phyloP scores from a whole-genome alignment of 37 sponge, comb jelly and placozoan species.

The Agelas oroides region DNA sequence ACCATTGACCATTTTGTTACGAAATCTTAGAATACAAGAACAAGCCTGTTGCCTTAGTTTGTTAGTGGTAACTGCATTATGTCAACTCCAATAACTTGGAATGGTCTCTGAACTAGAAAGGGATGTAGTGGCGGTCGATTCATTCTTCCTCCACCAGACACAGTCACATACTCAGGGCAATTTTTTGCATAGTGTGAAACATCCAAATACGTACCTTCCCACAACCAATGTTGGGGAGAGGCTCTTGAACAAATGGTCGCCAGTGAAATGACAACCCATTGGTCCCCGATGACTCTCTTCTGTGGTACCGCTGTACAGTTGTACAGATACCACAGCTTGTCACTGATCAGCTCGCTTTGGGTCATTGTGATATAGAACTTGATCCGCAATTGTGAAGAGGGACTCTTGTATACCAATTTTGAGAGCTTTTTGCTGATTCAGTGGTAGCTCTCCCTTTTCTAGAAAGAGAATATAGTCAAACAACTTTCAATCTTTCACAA shows the following conservation, averaged over 20 bases:
- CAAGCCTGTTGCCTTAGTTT: slow-evolving; percentile 42
- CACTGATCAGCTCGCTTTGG: neutral
- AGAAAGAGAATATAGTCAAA: slow-evolving; percentile 4
- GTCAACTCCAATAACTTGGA: slow-evolving; percentile 66
- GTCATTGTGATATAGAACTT: slow-evolving; percentile 45
- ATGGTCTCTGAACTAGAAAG: slow-evolving; percentile 47
- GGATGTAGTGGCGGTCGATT: slow-evolving; percentile 54
- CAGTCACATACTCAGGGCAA: slow-evolving; percentile 57
- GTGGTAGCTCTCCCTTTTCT: slow-evolving; percentile 19
- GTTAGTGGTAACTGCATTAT: slow-evolving; percentile 56
- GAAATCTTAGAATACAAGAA: slow-evolving; percentile 64
- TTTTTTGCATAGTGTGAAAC: slow-evolving; percentile 2
- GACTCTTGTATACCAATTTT: slow-evolving; percentile 24
- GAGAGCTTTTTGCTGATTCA: slow-evolving; percentile 1
- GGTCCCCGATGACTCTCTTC: slow-evolving; percentile 39
- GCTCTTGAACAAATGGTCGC: slow-evolving; percentile 18
- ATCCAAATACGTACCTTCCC: slow-evolving; percentile 54
- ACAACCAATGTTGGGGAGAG: slow-evolving; percentile 47
- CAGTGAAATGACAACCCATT: slow-evolving; percentile 62
- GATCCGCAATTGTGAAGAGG: slow-evolving; percentile 20
- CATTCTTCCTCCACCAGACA: neutral
- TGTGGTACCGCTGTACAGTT: slow-evolving; percentile 8
- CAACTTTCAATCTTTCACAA: neutral
- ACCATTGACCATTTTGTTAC: slow-evolving; percentile 71
- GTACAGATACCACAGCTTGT: slow-evolving; percentile 51